Base-by-base conservation (phyloP, 2,888 invertebrate genomes). In the Pristionchus arcanus region DNA sequence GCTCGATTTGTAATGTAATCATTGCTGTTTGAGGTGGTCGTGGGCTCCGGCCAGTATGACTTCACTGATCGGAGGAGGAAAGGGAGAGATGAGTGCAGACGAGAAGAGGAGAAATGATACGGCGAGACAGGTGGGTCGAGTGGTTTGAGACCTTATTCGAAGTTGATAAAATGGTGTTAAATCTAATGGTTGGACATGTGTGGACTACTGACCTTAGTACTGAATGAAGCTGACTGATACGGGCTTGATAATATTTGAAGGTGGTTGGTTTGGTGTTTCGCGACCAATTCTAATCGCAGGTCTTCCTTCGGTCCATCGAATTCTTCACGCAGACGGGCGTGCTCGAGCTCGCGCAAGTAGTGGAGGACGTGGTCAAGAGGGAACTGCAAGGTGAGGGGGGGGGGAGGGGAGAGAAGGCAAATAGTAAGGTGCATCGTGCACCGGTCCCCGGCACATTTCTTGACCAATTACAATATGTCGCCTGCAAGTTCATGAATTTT, bases 221-320 rank as follows among this genome's bases (percentile, higher is more conserved):
- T 59, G 3, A 59, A 59, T 21, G 59, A 59, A 9, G 59, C 59
- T 2, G 21, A 59, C 59, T 21, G 59, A 59, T 59, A 3, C 42
- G 42, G 59, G 59, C 21, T 59, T 59, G 59, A 42, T 9, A 21
- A 59, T 59, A 9, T 4, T 59, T 59, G 16, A 21, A 16, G 7
- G 59, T 16, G 21, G 59, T 3, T 16, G 21, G 59, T 3, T 59
- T 59, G 19, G 21, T 59, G 59, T 59, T 59, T 59, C 59, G 15
- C 19, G 7, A 4, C 7, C 28, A 71, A 2, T 71, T 15, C 9
- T 16, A 31, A 31, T 28, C 3, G 34, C 4, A 42, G 42, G 42
- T 88, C 0, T 88, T 88, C 74, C 87, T 88, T 16, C 87, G 87
- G 2, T 49, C 87, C 34, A 88, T 88, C 34, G 87, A 88, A 25